Conservation (phyloP, 2,113 vertebrate species). For the Lepisosteus osseus region DNA sequence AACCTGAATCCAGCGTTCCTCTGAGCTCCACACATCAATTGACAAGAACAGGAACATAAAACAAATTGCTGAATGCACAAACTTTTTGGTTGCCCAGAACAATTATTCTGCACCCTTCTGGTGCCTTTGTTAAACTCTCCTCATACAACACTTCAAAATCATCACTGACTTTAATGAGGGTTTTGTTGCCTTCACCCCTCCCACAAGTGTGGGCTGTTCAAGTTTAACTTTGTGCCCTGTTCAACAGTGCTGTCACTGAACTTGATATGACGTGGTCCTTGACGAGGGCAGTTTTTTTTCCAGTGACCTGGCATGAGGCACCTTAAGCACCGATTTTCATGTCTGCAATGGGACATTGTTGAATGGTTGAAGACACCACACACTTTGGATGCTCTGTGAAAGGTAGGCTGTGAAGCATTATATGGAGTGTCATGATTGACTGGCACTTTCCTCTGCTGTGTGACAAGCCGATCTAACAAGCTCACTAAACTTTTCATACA, state of each 20-base stretch:
- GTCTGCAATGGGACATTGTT: slow-evolving; percentile 33
- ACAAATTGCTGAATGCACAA: slow-evolving; percentile 19
- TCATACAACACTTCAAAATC: not conserved
- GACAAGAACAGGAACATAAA: slow-evolving; percentile 23
- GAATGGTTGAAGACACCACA: slow-evolving; percentile 26
- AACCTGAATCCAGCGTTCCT: slow-evolving; percentile 16
- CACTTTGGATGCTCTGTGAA: slow-evolving; percentile 17
- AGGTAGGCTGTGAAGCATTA: not conserved
- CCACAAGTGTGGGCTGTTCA: not conserved
- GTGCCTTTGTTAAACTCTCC: not conserved
- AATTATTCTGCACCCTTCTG: not conserved
- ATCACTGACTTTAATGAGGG: not conserved
- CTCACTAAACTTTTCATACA: slow-evolving; percentile 18
- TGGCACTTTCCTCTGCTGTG: slow-evolving; percentile 12
- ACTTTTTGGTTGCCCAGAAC: not conserved
- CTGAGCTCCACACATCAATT: not conserved
- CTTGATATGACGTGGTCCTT: not conserved
- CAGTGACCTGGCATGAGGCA: slow-evolving; percentile 31
- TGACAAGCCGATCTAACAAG: slow-evolving; percentile 17
- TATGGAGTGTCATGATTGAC: not conserved
- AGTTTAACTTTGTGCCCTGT: not conserved
- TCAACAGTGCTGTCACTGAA: not conserved
- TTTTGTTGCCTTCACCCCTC: not conserved
- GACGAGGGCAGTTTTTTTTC: slow-evolving; percentile 25
- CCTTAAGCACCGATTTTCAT: slow-evolving; percentile 17